Conservation (phyloP, 2,113 vertebrate genomes). For the Callipepla californica region DNA sequence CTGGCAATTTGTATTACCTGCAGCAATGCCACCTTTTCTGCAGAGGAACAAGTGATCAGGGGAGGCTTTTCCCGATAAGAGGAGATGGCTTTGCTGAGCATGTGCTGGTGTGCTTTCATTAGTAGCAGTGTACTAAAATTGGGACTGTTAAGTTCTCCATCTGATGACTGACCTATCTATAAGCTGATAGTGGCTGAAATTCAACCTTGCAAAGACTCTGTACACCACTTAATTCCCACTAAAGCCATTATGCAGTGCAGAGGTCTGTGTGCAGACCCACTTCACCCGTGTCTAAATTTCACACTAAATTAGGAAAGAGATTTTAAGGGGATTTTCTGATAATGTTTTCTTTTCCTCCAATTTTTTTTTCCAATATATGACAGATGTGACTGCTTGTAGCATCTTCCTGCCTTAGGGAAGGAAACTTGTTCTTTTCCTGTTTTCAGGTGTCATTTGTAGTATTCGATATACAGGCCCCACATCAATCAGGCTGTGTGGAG, state of each 20-base stretch:
- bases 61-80: constrained; percentile 23
- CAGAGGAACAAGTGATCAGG: neutral
- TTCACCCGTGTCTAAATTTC: neutral
- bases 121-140: neutral
- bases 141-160: constrained; percentile 19
- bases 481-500: neutral
- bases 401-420: rapidly evolving
- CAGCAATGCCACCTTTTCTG: constrained; percentile 23
- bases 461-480: neutral
- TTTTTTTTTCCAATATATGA: neutral
- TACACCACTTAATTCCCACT: neutral
- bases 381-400: neutral
- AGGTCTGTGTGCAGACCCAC: neutral
- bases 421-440: neutral
- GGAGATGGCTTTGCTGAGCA: neutral
- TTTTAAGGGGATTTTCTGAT: neutral
- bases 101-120: neutral
- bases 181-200: constrained; percentile 51
- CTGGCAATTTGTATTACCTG: constrained; percentile 60
- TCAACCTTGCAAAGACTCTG: constrained; percentile 6
- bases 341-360: rapidly evolving
- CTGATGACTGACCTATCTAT: constrained; percentile 37
- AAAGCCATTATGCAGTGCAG: neutral
- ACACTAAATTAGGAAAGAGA: neutral
- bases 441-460: neutral